Evolutionary conservation across 2,888 invertebrate species (phyloP).

Genomic region (Leistus spinibarbis): DNA sequence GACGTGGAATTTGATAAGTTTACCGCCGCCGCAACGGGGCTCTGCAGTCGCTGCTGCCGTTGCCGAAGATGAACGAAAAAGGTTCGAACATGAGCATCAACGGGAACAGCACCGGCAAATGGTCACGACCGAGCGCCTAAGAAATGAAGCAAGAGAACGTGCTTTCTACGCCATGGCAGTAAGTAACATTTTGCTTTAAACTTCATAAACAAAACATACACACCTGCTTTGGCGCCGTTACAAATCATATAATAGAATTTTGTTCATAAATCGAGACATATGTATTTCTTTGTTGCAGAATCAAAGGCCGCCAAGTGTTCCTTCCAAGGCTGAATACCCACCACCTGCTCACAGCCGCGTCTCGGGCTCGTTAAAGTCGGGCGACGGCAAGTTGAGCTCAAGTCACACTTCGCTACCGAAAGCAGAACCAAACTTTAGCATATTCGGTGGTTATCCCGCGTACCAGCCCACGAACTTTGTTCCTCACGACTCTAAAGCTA

Average conservation of each 20-base stretch:
- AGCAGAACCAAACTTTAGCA: slow-evolving; percentile 70
- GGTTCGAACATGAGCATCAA: slow-evolving; percentile 53
- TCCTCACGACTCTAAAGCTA: slow-evolving; percentile 66
- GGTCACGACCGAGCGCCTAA: slow-evolving; percentile 41
- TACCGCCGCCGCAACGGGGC: slow-evolving; percentile 49
- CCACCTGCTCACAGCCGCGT: slow-evolving; percentile 57
- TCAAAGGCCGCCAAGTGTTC: slow-evolving; percentile 53
- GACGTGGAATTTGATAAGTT: slow-evolving; percentile 51
- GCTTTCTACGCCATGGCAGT: slow-evolving; percentile 48
- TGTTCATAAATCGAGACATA: neutral
- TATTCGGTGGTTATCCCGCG: slow-evolving; percentile 70
- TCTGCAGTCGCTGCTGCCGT: slow-evolving; percentile 42
- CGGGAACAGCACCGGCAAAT: slow-evolving; percentile 53
- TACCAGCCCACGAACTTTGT: slow-evolving; percentile 59
- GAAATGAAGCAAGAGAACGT: slow-evolving; percentile 51
- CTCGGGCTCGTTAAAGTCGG: slow-evolving; percentile 48
- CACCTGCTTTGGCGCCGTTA: neutral
- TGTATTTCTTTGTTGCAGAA: slow-evolving; percentile 20
- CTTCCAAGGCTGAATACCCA: slow-evolving; percentile 58
- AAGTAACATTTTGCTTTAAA: slow-evolving; percentile 27
- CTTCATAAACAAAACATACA: neutral
- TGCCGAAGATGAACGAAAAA: slow-evolving; percentile 54
- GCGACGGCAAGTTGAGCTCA: slow-evolving; percentile 48
- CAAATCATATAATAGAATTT: neutral
- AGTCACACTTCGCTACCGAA: slow-evolving; percentile 53